phyloP scores from a whole-genome alignment of 2,113 vertebrate species.

The Propithecus coquereli region DNA sequence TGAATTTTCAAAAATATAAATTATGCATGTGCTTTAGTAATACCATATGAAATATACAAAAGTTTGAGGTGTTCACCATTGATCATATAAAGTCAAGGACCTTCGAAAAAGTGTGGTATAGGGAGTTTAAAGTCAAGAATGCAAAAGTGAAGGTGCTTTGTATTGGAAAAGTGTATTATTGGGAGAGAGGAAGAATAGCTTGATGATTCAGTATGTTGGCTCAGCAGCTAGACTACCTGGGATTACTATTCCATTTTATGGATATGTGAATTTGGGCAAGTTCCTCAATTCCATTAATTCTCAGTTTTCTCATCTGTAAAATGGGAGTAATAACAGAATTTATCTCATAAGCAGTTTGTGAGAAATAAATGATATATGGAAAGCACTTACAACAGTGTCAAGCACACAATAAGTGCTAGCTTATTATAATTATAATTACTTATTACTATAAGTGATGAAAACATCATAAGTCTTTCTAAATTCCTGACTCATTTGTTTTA shows the following conservation, averaged over 20 bases:
- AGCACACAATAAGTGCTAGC: background rate
- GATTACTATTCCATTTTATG: background rate
- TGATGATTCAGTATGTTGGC: background rate
- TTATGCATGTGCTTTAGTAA: background rate
- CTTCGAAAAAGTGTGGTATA: background rate
- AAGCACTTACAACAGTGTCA: background rate
- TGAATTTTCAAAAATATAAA: background rate
- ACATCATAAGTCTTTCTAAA: background rate
- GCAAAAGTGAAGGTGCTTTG: background rate
- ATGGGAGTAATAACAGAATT: background rate
- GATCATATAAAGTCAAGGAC: background rate
- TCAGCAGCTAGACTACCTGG: background rate
- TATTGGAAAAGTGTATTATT: background rate
- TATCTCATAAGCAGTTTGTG: background rate
- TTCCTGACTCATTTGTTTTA: background rate
- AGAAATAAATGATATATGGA: background rate
- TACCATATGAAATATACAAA: background rate
- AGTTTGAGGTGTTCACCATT: background rate
- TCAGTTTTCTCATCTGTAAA: background rate
- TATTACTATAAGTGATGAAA: background rate
- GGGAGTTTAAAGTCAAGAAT: background rate
- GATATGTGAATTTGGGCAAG: background rate
- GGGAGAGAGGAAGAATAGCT: background rate
- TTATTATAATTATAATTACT: background rate
- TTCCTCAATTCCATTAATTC: background rate